Base-by-base conservation (phyloP, 2,113 vertebrate species). In the Psilopsiagon aymara region DNA sequence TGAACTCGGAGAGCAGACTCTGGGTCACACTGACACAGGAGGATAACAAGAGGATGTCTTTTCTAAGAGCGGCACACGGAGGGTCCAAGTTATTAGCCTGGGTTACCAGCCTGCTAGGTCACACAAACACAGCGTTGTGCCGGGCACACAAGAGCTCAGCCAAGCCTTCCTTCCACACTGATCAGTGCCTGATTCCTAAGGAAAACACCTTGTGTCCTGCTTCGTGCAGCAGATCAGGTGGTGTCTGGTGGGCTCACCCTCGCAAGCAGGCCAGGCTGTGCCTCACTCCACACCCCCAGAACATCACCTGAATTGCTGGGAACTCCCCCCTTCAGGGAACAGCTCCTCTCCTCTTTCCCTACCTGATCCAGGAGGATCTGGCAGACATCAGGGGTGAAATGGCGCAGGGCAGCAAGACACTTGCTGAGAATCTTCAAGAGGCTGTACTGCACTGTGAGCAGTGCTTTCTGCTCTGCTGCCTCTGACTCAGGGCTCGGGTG, bases 371-470 rank as follows among this genome's bases (percentile, higher is more conserved):
- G 98, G 55, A 99, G 98, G 47, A 99, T 99, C 97, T 99, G 99
- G 97, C 99, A 99, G 97, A 99, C 98, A 41, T 99, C 99, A 0
- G 99, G 99, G 60, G 99, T 99, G 98, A 99, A 99, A 82, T 99
- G 99, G 83, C 99, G 99, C 93, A 99, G 97, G 8, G 99, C 98
- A 1, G 99, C 99, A 13, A 99, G 97, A 1, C 98, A 99, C 91
- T 99, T 99, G 97, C 99, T 99, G 90, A 99, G 99, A 98, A 99
- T 99, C 97, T 99, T 99, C n/a, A 99, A 95, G 16, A 99, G 98
- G 81, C 99, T 99, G 92, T 99, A 99, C 98, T 99, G 99, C 49
- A 99, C 99, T 0, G 97, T 97, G 13, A 98, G 98, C 95, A 99
- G 93, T 2, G 99, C 99, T 66, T 98, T 99, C 96, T 99, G 98